Base-by-base conservation (phyloP, 1,140 invertebrate species). In the Cydia pomonella region DNA sequence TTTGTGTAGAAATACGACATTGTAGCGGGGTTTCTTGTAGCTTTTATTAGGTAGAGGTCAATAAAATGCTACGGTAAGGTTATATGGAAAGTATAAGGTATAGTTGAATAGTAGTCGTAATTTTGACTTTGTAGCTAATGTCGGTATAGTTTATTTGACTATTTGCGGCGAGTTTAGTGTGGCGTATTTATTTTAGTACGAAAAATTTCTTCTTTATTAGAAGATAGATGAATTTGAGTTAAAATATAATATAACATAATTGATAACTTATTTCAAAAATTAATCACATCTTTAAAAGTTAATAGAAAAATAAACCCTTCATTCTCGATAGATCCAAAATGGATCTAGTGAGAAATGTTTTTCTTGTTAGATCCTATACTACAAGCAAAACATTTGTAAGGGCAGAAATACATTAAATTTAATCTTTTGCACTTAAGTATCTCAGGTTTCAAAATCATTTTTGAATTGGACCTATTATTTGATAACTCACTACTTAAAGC, bases 1-100 rank as follows among this genome's bases (percentile, higher is more conserved):
- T 69, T 69, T 69, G 64, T 69, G 18, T 69, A 21, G 64, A 38
- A 69, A 69, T 69, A 69, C 64, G 29, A 69, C 29, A 38, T 69
- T 69, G 25, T 69, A 25, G 10, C 38, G 12, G 41, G 41, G 71
- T 50, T 72, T 41, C 38, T 72, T 72, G 33, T 21, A 69, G 64
- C n/a, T 69, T 69, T 69, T 69, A 41, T 69, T 69, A 69, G 63
- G 23, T n/a, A 25, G n/a, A 33, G 64, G 64, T 33, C 64, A 69
- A 69, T 69, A 69, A 69, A 69, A 69, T 69, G 64, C n/a, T 25
- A 6, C 63, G 64, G 53, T 21, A 23, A 59, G 53, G 53, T 50
- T 50, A 50, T 10, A 59, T 3, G 9, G 21, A 10, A 23, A 23
- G 47, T 21, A 21, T 23, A 53, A 53, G 6, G 16, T 53, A 53